Evolutionary conservation across 2,797 vertebrate genomes (phyloP), one percentile per base, ranked within the genome.

Genomic region (Lacerta agilis): DNA sequence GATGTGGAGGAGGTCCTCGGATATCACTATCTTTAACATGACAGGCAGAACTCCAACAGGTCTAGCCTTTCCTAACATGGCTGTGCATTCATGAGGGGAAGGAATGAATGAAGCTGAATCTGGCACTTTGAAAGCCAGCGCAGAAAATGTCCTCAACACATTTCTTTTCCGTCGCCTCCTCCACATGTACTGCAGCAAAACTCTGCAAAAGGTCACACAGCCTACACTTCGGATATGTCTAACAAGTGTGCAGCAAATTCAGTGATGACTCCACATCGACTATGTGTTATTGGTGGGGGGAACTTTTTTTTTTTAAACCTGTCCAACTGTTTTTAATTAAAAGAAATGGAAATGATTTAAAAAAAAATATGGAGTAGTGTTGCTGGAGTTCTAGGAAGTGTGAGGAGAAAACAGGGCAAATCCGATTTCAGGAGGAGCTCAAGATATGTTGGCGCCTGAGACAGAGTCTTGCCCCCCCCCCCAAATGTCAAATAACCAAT

Each of bases 81-180:
- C 13, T 23, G 49, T 49, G 10, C 15, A 67, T 6, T 20, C 15
- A 67, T 13, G 38, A 55, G 43, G 9, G 38, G 36, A 13, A 8
- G 9, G 25, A 36, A 2, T 36, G 11, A 41, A 23, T 27, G 36
- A 17, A 58, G 20, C 8, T 69, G 41, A 69, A 69, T 69, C 61
- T 55, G 23, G 64, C 38, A 38, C n/a, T 49, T 64, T n/a, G 38
- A 85, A 77, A 41, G 58, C 38, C 8, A 88, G 64, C 2, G 78
- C 76, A 86, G 71, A 18, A 71, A 91, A 76, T 55, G 17, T 71
- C 55, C 72, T 86, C n/a, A 66, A 90, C 67, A 90, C 69, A 91
- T 43, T 93, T 90, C 41, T 33, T 83, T 71, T 87, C 86, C 23
- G 49, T 88, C 66, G n/a, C 8, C 64, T 64, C 5, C 72, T 93